Evolutionary conservation across 2,797 vertebrate species (phyloP).

Genomic region (Gallinago solitaria): DNA sequence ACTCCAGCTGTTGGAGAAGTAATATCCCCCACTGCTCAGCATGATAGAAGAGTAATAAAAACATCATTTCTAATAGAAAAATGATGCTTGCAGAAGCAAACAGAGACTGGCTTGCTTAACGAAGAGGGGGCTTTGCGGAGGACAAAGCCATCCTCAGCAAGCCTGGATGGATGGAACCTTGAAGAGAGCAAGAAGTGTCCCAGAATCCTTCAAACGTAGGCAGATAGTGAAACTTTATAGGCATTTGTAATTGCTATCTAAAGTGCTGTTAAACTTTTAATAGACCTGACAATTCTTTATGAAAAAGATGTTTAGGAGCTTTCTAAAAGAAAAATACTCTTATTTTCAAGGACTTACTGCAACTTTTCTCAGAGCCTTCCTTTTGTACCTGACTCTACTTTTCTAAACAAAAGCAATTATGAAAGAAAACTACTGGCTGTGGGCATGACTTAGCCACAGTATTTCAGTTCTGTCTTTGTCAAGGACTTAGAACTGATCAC

Average conservation of each 20-base stretch:
- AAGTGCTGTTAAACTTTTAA: background rate
- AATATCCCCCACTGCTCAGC: conserved; percentile 47
- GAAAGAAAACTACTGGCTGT: background rate
- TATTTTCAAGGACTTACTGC: background rate
- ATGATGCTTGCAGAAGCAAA: conserved; percentile 38
- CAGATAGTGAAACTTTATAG: background rate
- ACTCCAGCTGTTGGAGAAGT: conserved; percentile 56
- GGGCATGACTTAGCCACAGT: background rate
- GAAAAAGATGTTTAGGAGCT: background rate
- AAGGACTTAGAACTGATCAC: background rate
- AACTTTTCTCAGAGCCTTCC: background rate
- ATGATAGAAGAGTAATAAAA: conserved; percentile 54
- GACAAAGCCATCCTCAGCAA: background rate
- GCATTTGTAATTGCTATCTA: background rate
- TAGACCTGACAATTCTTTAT: background rate
- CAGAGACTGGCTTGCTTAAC: background rate
- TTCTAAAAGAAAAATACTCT: background rate
- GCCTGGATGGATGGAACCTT: background rate
- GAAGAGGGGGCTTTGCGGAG: background rate
- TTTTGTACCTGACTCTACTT: background rate
- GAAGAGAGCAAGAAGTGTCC: background rate
- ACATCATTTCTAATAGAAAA: conserved; percentile 63
- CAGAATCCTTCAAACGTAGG: background rate
- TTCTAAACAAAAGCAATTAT: background rate
- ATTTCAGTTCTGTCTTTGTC: background rate